Conservation (phyloP, 2,797 vertebrate genomes). For the Craterocephalus amniculus region DNA sequence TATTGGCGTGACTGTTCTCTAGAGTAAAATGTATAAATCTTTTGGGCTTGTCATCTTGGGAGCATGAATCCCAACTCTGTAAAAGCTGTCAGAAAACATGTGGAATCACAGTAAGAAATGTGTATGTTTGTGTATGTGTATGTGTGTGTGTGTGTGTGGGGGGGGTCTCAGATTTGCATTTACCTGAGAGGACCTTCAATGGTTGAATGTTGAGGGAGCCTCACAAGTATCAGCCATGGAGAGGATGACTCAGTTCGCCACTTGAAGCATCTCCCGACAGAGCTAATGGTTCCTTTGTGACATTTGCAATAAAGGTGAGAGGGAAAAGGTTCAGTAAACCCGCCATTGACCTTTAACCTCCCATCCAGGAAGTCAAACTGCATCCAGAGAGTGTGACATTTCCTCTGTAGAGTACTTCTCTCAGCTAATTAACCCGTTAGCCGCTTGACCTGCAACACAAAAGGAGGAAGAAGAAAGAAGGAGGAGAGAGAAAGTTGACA, state of each 20-base stretch:
- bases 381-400: conserved; percentile 80
- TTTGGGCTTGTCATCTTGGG: neutral
- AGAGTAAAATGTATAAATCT: neutral
- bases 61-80: neutral
- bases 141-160: too few species aligned
- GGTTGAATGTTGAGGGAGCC: neutral
- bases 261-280: conserved; percentile 19
- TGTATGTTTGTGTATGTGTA: too few species aligned
- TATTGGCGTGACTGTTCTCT: neutral
- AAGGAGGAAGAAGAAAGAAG: conserved; percentile 27
- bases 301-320: conserved; percentile 83
- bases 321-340: conserved; percentile 74
- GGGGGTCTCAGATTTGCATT: neutral
- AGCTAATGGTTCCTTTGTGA: conserved; percentile 74
- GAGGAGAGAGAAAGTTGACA: conserved; percentile 4
- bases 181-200: neutral
- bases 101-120: too few species aligned
- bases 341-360: conserved; percentile 65
- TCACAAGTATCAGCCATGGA: conserved; percentile 25
- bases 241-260: conserved; percentile 8
- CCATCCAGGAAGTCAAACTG: conserved; percentile 78
- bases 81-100: neutral
- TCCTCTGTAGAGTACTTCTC: conserved; percentile 72
- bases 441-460: conserved; percentile 57
- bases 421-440: conserved; percentile 83